phyloP scores from a whole-genome alignment of 2,113 vertebrate species.

The Mus pahari region DNA sequence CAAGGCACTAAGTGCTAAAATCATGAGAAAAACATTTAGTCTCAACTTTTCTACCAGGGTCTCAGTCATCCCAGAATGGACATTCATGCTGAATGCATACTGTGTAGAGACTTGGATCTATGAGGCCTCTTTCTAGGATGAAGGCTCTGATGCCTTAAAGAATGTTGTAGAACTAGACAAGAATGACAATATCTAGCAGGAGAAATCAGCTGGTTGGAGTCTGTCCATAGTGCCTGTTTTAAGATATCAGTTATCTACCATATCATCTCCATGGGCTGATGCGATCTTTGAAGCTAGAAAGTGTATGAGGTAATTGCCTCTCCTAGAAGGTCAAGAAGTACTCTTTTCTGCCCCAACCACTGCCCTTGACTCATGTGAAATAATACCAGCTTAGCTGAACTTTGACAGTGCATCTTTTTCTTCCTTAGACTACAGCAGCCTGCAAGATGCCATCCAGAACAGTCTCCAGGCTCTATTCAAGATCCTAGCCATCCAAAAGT shows the following conservation, averaged over 20 bases:
- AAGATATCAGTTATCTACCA: background rate
- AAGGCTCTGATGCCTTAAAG: background rate
- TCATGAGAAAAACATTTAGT: background rate
- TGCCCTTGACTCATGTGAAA: background rate
- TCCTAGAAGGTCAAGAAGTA: background rate
- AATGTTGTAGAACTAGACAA: background rate
- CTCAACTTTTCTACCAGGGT: background rate
- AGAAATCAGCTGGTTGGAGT: background rate
- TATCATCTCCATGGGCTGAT: background rate
- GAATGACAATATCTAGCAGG: background rate
- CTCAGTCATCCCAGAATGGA: background rate
- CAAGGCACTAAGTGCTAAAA: background rate
- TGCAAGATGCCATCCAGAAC: conserved; percentile 85
- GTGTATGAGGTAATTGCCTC: background rate
- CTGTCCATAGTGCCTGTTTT: background rate
- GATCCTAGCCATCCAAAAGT: conserved; percentile 85
- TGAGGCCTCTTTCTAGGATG: background rate
- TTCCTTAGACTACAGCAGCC: conserved; percentile 84
- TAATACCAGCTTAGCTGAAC: background rate
- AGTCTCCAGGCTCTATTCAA: conserved; percentile 87
- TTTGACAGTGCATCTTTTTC: conserved; percentile 30
- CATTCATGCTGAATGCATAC: background rate
- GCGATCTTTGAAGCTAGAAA: background rate
- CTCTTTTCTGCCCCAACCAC: background rate
- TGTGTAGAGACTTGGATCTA: background rate